A percentile compares a stretch with the other conserved stretches of the same genome.
Evolutionary conservation across 2,888 invertebrate species (phyloP).

Genomic region (Drosophila neotestacea): DNA sequence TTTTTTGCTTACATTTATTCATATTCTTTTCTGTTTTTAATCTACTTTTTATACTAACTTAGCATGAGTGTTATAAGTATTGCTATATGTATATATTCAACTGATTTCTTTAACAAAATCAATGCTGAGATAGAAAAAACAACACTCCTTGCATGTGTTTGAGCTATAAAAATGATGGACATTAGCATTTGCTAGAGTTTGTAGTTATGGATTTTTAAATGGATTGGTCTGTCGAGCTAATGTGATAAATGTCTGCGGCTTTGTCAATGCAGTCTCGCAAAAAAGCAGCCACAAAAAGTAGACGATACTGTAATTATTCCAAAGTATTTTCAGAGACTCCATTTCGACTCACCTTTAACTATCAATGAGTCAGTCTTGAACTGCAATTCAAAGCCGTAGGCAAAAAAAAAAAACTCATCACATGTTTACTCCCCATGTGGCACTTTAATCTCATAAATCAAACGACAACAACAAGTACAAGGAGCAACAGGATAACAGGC

Average conservation of each 20-base stretch:
- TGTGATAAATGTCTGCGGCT: constrained; percentile 62
- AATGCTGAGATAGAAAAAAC: background rate
- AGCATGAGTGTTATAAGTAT: no score
- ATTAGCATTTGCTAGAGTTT: constrained; percentile 21
- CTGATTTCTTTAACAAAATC: no score
- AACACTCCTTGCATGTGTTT: constrained; percentile 40
- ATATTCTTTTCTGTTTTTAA: no score
- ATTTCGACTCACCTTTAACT: constrained; percentile 7
- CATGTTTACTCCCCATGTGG: background rate
- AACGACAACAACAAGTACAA: constrained; percentile 44
- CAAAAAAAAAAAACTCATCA: constrained; percentile 33
- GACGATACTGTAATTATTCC: constrained; percentile 50
- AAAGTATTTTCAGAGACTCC: constrained; percentile 21
- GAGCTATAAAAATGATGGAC: constrained; percentile 6
- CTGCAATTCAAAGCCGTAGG: constrained; percentile 44
- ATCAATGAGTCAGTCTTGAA: constrained; percentile 9
- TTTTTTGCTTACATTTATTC: no score
- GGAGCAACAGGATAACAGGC: constrained; percentile 18
- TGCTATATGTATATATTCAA: no score
- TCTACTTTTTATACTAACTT: no score
- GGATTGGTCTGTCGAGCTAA: constrained; percentile 68
- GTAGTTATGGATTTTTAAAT: constrained; percentile 58
- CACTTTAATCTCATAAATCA: constrained; percentile 77
- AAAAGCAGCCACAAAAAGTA: constrained; percentile 26
- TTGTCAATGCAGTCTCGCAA: constrained; percentile 39